Percentiles rank a stretch among this genome's conserved stretches.
phyloP scores from a whole-genome alignment of 1,140 invertebrate species.

The Penaeus indicus region DNA sequence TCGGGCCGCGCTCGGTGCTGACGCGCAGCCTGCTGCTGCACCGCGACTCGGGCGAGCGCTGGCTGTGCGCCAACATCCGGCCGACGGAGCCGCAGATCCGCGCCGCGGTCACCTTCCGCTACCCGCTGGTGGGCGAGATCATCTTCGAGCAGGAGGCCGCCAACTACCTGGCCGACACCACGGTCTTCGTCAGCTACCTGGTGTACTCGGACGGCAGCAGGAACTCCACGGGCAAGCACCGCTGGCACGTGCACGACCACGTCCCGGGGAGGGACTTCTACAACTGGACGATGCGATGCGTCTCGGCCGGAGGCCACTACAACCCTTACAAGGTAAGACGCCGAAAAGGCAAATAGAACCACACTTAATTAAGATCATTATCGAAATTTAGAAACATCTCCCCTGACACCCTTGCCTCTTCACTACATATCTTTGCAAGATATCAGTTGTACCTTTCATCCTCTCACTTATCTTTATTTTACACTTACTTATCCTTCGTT shows the following conservation, averaged over 20 bases:
- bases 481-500: too few species aligned
- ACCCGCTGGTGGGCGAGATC: slow-evolving; percentile 89
- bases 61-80: slow-evolving; percentile 74
- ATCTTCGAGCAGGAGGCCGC: slow-evolving; percentile 86
- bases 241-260: slow-evolving; percentile 77
- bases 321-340: slow-evolving; percentile 82
- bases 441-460: too few species aligned
- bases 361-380: neutral
- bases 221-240: slow-evolving; percentile 83
- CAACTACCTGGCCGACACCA: slow-evolving; percentile 86
- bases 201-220: slow-evolving; percentile 88
- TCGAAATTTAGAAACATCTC: too few species aligned
- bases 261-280: slow-evolving; percentile 87
- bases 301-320: slow-evolving; percentile 83
- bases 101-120: slow-evolving; percentile 75
- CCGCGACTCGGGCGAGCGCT: slow-evolving; percentile 72
- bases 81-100: slow-evolving; percentile 68
- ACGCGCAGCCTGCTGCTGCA: slow-evolving; percentile 88
- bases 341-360: too few species aligned
- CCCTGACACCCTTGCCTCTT: too few species aligned
- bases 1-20: slow-evolving; percentile 82
- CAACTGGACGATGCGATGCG: slow-evolving; percentile 88
- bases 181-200: slow-evolving; percentile 75
- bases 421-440: too few species aligned
- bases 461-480: too few species aligned